A percentile compares a stretch with the other conserved stretches of the same genome.
Evolutionary conservation across 2,888 invertebrate species (phyloP).

Genomic region (Dicranocentrus wangi): DNA sequence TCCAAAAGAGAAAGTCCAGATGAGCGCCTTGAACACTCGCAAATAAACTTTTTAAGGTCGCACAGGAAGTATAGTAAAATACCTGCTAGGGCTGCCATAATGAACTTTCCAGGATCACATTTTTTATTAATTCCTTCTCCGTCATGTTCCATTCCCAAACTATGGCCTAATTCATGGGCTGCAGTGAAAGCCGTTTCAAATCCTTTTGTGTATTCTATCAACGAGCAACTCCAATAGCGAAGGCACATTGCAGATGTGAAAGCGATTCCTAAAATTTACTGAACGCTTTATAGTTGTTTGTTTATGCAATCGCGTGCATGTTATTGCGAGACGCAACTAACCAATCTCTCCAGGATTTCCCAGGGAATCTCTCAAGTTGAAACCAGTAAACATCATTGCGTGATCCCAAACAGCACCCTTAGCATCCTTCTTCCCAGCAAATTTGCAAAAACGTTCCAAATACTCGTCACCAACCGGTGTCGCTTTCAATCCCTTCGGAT

Average conservation of each 20-base stretch:
- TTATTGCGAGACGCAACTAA: neutral
- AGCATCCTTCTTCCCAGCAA: slow-evolving; percentile 57
- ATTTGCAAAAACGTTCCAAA: slow-evolving; percentile 53
- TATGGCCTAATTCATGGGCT: slow-evolving; percentile 44
- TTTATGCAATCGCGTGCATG: too few species aligned
- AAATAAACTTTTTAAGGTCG: neutral
- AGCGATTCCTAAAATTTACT: slow-evolving; percentile 23
- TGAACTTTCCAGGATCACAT: slow-evolving; percentile 36
- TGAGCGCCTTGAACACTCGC: neutral
- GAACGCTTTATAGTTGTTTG: neutral
- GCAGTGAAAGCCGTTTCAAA: slow-evolving; percentile 39
- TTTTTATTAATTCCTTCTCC: slow-evolving; percentile 56
- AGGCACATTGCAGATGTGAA: slow-evolving; percentile 49
- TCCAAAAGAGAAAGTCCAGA: too few species aligned
- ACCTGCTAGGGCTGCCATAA: slow-evolving; percentile 61
- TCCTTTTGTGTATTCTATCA: slow-evolving; percentile 44
- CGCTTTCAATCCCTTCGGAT: slow-evolving; percentile 30
- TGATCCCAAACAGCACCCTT: slow-evolving; percentile 59
- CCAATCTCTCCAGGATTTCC: slow-evolving; percentile 17
- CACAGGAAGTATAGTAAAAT: neutral
- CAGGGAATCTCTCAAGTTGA: slow-evolving; percentile 27
- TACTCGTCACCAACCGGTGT: slow-evolving; percentile 32
- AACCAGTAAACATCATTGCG: slow-evolving; percentile 65
- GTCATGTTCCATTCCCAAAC: slow-evolving; percentile 63
- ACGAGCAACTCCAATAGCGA: slow-evolving; percentile 56